Percentiles rank a stretch among this genome's conserved stretches.
phyloP scores from a whole-genome alignment of 2,888 invertebrate genomes.

The Drosophila trichaetosa region DNA sequence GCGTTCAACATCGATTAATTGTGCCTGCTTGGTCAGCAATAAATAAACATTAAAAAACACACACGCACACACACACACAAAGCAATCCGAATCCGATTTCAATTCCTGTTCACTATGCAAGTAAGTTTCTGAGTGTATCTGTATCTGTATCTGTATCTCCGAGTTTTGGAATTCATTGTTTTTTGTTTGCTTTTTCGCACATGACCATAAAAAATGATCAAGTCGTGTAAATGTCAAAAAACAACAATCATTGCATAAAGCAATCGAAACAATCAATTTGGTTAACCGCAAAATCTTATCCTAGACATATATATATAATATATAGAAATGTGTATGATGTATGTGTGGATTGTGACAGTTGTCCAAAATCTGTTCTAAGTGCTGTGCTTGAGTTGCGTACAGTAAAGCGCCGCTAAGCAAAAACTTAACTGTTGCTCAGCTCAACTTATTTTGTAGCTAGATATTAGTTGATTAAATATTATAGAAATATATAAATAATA shows the following conservation, averaged over 20 bases:
- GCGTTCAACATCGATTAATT: constrained; percentile 76
- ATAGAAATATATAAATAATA: background rate
- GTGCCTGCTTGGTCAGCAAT: constrained; percentile 40
- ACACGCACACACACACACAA: constrained; percentile 11
- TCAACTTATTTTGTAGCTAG: background rate
- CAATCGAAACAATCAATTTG: constrained; percentile 37
- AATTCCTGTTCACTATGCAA: constrained; percentile 35
- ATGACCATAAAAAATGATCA: constrained; percentile 37
- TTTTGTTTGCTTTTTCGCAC: background rate
- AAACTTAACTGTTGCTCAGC: background rate
- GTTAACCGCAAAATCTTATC: constrained; percentile 38
- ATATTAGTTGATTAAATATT: background rate
- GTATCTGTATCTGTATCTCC: constrained; percentile 13
- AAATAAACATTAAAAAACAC: constrained; percentile 19
- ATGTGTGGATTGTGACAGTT: constrained; percentile 47
- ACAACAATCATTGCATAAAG: constrained; percentile 9
- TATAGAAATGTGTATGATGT: constrained; percentile 15
- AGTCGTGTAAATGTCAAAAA: constrained; percentile 26
- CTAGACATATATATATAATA: background rate
- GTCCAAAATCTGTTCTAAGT: constrained; percentile 70
- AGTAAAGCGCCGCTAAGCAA: constrained; percentile 18
- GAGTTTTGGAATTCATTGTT: constrained; percentile 40
- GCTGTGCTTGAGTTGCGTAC: constrained; percentile 26
- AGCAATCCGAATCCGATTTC: constrained; percentile 34
- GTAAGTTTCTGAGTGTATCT: constrained; percentile 18